These are phyloP conservation scores for Chaetodon trifascialis DNA, from an alignment of 2,113 vertebrate species.

Conservation along the genomic window DNA sequence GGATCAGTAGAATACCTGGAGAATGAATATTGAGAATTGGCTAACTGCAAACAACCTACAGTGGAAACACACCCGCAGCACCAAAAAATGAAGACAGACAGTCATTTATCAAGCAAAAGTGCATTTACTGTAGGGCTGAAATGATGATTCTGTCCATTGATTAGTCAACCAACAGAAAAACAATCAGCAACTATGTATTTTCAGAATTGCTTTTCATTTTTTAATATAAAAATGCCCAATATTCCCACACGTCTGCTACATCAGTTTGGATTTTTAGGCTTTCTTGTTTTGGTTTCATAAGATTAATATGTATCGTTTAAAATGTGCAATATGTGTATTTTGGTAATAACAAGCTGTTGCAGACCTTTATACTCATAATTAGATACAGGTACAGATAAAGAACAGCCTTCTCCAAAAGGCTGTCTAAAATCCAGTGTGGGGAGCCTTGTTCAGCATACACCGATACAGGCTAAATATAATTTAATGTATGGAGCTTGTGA, in stretches of 20 bases:
- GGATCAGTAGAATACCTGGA: not conserved
- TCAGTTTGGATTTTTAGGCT: no score
- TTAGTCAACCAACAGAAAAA: not conserved
- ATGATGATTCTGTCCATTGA: not conserved
- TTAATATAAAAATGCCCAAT: no score
- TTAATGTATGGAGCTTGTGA: not conserved
- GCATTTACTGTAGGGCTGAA: not conserved
- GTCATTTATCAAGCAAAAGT: not conserved
- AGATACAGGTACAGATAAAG: not conserved
- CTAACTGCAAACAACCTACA: not conserved
- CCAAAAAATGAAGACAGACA: no score
- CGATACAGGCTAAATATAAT: conserved; percentile 10
- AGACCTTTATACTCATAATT: not conserved
- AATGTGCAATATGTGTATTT: not conserved
- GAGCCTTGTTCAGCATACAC: not conserved
- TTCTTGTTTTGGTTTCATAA: no score
- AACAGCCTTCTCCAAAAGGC: not conserved
- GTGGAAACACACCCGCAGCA: no score
- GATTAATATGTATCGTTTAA: not conserved
- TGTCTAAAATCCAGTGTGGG: not conserved
- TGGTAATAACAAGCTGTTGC: not conserved
- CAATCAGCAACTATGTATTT: not conserved
- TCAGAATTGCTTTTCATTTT: no score
- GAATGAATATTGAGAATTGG: not conserved
- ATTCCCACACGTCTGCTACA: not conserved